These are phyloP conservation scores for Phoxinus dragarum DNA, from an alignment of 2,797 vertebrate species.

Conservation along the genomic window DNA sequence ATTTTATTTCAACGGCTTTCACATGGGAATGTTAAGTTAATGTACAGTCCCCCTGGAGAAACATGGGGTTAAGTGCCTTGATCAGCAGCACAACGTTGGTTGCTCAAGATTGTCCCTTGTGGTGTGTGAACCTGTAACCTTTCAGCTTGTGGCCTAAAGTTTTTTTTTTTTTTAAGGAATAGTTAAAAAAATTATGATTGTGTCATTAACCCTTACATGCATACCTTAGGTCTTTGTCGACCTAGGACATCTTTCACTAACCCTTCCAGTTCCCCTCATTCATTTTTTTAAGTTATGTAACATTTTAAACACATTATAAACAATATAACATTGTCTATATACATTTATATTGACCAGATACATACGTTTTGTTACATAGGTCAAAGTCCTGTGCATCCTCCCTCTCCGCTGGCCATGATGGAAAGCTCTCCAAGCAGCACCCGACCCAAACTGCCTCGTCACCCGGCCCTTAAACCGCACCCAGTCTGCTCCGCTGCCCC, in stretches of 20 bases:
- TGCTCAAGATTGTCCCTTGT: conserved; percentile 19
- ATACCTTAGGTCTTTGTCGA: neutral
- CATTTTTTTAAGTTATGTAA: neutral
- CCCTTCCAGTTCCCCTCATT: neutral
- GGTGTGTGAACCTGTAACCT: conserved; percentile 17
- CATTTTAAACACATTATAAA: neutral
- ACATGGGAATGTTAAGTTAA: conserved; percentile 20
- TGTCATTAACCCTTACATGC: neutral
- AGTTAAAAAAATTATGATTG: neutral
- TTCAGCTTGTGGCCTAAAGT: neutral
- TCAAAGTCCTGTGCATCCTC: conserved; percentile 87
- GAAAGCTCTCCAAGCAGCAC: conserved; percentile 85
- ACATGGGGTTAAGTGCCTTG: conserved; percentile 12
- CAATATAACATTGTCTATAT: neutral
- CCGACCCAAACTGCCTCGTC: conserved; percentile 92
- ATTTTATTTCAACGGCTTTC: neutral
- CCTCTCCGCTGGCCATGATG: conserved; percentile 90
- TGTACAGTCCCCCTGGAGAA: neutral
- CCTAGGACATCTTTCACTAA: neutral
- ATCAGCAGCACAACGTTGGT: neutral
- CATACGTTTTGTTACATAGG: conserved; percentile 63
- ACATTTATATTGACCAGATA: conserved; percentile 3
- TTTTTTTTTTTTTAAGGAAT: neutral
- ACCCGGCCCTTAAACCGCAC: conserved; percentile 94
- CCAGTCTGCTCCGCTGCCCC: conserved; percentile 96